These are phyloP conservation scores for Biston betularia DNA, from an alignment of 2,888 invertebrate genomes.

Conservation along the genomic window DNA sequence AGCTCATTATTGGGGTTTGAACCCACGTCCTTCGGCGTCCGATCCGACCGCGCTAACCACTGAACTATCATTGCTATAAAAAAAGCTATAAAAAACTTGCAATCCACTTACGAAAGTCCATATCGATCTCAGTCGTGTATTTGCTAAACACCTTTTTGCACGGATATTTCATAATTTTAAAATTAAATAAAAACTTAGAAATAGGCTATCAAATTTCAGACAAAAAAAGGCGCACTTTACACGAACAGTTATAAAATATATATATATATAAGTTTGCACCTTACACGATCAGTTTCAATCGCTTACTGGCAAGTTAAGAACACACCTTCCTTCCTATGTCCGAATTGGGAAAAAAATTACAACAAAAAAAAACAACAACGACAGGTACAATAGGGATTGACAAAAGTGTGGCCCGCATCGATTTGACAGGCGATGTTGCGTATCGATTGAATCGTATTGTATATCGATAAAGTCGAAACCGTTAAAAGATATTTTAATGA, in stretches of 20 bases:
- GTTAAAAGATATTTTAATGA: slow-evolving; percentile 1
- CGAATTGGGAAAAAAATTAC: slow-evolving; percentile 75
- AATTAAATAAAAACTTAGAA: slow-evolving; percentile 12
- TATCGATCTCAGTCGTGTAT: slow-evolving; percentile 60
- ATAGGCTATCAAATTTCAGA: no score
- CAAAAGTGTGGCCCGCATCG: slow-evolving; percentile 47
- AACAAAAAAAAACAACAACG: slow-evolving; percentile 56
- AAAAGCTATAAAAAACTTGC: background rate
- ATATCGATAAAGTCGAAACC: slow-evolving; percentile 48
- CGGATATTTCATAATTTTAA: slow-evolving; percentile 75
- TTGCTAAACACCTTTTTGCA: slow-evolving; percentile 65
- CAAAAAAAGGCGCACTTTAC: background rate
- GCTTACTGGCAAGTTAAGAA: slow-evolving; percentile 69
- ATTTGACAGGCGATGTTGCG: slow-evolving; percentile 50
- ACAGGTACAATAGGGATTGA: slow-evolving; percentile 48
- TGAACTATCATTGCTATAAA: background rate
- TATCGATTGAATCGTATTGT: slow-evolving; percentile 53
- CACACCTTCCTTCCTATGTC: slow-evolving; percentile 70
- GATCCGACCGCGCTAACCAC: no score
- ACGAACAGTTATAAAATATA: slow-evolving; percentile 28
- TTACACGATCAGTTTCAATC: slow-evolving; percentile 76
- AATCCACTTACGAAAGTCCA: slow-evolving; percentile 68
- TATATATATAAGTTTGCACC: slow-evolving; percentile 67
- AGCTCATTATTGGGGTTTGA: no score
- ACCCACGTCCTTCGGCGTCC: no score